A percentile compares a stretch with the other conserved stretches of the same genome.
Conservation (phyloP, 2,888 invertebrate genomes). For the Lamproptera curius region DNA sequence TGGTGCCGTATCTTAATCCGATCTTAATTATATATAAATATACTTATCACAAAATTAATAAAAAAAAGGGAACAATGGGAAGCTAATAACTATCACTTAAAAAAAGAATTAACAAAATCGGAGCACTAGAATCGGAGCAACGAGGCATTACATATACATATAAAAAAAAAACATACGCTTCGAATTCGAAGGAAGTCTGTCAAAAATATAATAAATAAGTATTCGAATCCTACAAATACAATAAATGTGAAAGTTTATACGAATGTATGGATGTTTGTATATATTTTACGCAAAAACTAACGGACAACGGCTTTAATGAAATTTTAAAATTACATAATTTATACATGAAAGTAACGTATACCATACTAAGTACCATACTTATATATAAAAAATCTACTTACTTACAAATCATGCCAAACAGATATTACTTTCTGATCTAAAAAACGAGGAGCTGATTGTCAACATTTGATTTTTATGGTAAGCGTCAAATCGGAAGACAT, state of each 20-base stretch:
- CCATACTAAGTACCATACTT: background rate
- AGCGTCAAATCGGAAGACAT: slow-evolving; percentile 46
- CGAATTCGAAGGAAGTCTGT: no score
- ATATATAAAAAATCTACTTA: background rate
- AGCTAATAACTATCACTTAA: no score
- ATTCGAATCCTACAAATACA: background rate
- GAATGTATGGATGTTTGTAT: background rate
- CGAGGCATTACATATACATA: no score
- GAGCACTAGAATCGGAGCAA: no score
- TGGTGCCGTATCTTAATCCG: no score
- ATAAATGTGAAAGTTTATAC: background rate
- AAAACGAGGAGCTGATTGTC: background rate
- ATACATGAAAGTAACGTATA: slow-evolving; percentile 5
- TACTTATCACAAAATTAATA: no score
- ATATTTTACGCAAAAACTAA: background rate
- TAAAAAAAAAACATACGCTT: no score
- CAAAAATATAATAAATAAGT: no score
- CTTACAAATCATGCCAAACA: background rate
- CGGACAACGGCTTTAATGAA: background rate
- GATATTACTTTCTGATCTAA: slow-evolving; percentile 3
- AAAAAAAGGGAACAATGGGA: no score
- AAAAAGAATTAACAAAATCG: no score
- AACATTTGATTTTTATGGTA: slow-evolving; percentile 15
- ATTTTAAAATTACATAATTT: background rate
- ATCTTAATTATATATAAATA: no score